Evolutionary conservation across 1,140 invertebrate genomes (phyloP), one percentile per base, ranked within the genome.

Genomic region (Bombus breviceps): DNA sequence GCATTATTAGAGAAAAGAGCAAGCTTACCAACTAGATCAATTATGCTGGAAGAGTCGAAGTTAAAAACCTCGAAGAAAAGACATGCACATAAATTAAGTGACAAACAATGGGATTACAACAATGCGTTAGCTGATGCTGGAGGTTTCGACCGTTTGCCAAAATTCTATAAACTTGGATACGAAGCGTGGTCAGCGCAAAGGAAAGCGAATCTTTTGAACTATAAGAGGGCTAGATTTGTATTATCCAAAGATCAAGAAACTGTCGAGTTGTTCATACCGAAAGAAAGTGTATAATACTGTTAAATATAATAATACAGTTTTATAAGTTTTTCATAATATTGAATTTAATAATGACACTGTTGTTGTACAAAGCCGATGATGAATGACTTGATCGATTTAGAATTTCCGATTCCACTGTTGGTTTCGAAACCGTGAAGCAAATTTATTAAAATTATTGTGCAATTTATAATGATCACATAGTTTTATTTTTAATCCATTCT

Each of bases 1-100:
- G 95, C 96, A 66, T 86, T 95, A 66, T 90, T 97, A 9, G 95
- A 95, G 81, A 96, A 96, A 0, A 89, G 90, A 18, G 86, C 95
- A 62, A 68, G 57, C 28, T 92, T 97, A 22, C 97, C 97, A 3
- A 88, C 93, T 1, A 91, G 81, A 73, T 75, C 76, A 22, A 47
- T 76, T 12, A 94, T 94, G 94, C 13, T 94, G 28, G 88, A 92
- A 41, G 92, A 95, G n/a, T 91, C 91, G 1, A 83, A 57, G 15
- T 53, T 89, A 32, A 92, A 93, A 77, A 25, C 68, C 0, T 18
- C 12, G 1, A 81, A 79, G 0, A 94, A 93, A 86, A 90, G 90
- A n/a, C 90, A 94, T 73, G 92, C 91, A 28, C 94, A 95, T 66
- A 83, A 81, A 25, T 68, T 95, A 25, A 90, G 53, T n/a, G n/a